Evolutionary conservation across 2,113 vertebrate species (phyloP).

Genomic region (Papio anubis): DNA sequence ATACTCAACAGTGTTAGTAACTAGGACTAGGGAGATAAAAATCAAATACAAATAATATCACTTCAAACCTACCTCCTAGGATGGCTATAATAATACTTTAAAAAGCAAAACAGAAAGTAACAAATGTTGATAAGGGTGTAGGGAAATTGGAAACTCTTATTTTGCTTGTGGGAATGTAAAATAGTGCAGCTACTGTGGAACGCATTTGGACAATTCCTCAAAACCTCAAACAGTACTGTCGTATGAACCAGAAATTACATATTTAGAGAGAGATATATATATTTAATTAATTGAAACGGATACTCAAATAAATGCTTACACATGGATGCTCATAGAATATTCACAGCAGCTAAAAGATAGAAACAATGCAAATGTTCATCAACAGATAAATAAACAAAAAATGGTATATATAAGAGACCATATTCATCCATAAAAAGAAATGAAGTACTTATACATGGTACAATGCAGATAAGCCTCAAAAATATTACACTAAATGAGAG

Average conservation of each 20-base stretch:
- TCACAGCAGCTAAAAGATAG: not conserved
- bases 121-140: not conserved
- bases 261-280: too few species aligned
- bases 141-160: not conserved
- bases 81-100: not conserved
- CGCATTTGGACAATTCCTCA: not conserved
- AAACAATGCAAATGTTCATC: not conserved
- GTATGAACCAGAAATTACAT: not conserved
- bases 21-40: not conserved
- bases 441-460: not conserved
- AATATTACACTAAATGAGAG: not conserved
- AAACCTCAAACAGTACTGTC: not conserved
- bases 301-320: not conserved
- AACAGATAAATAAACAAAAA: not conserved
- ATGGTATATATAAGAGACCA: not conserved
- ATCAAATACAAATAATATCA: not conserved
- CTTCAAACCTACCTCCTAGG: not conserved
- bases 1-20: not conserved
- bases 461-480: not conserved
- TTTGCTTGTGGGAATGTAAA: not conserved
- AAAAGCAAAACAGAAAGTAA: not conserved
- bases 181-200: not conserved
- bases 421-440: not conserved
- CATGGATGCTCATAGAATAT: not conserved
- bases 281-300: not conserved